Base-by-base conservation (phyloP, 2,888 invertebrate genomes). In the Tetanocera ferruginea region DNA sequence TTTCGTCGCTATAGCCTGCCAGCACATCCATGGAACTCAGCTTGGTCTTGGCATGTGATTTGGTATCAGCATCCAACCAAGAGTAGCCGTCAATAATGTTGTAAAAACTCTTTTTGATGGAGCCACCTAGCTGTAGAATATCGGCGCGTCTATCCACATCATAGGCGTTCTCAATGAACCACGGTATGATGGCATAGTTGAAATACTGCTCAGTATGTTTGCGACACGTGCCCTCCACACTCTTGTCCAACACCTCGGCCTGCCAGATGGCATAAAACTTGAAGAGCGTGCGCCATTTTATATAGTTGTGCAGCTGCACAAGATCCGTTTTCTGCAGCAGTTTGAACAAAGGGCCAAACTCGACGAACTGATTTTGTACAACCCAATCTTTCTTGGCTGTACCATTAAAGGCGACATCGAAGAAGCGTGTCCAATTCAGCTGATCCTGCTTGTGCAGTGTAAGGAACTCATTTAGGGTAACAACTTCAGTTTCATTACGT, bases 11-110 rank as follows among this genome's bases (percentile, higher is more conserved):
- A 52, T 86, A 88, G 9, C 88, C 88, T 4, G 87, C 85, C 0
- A 84, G 76, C 0, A 88, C 66, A 37, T 88, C 88, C 88, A 88
- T 88, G 0, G 88, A 83, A 4, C 84, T 77, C 1, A 88, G 78
- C 28, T 88, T 88, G 0, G 88, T 85, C 14, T 84, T 84, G 0
- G 88, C 85, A 57, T 85, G 80, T 3, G 87, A 88, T 0, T 85
- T 84, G 0, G 88, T 88, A n/a, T 86, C 85, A 8, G 86, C 85
- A 51, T 88, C 88, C 74, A 88, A 76, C 88, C 88, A 88, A 0
- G 69, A 80, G 28, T 88, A 86, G 0, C 84, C 82, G 14, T 84
- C 85, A n/a, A 88, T 74, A 14, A 84, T 79, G 3, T 85, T 83
- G 66, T 87, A 87, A 74, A 88, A 88, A 0, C 86, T 87, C 3